phyloP scores from a whole-genome alignment of 2,113 vertebrate genomes.

The Carassius gibelio region DNA sequence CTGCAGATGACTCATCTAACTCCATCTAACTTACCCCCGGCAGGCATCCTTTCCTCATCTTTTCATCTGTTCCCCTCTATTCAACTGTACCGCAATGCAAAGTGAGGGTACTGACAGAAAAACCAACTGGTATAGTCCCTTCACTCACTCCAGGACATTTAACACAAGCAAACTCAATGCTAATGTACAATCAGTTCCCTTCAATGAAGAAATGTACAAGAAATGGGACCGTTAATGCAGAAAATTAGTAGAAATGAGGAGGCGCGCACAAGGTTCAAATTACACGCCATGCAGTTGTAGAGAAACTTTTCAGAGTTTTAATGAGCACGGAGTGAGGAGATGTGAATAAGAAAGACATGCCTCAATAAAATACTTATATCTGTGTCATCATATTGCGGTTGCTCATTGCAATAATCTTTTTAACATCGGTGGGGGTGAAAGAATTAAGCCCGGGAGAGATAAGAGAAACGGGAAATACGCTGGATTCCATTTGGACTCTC shows the following conservation, averaged over 20 bases:
- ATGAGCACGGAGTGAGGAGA: conserved; percentile 24
- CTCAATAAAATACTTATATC: conserved; percentile 43
- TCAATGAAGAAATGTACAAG: conserved; percentile 12
- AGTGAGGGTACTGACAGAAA: conserved; percentile 11
- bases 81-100: not conserved
- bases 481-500: conserved; percentile 3
- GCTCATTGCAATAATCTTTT: conserved; percentile 45
- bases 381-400: conserved; percentile 31
- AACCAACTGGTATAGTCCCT: not conserved
- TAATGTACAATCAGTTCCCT: not conserved
- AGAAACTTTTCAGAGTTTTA: conserved; percentile 1
- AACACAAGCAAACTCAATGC: not conserved
- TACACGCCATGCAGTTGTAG: not conserved
- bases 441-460: conserved; percentile 30
- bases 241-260: conserved; percentile 23
- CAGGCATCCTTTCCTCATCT: conserved; percentile 37
- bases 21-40: conserved; percentile 2
- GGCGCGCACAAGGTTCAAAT: not conserved
- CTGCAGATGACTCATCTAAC: conserved; percentile 23
- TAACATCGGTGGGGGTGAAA: conserved; percentile 31
- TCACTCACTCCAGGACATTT: not conserved
- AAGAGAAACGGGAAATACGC: conserved; percentile 35
- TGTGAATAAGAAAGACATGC: conserved; percentile 18
- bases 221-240: conserved; percentile 4
- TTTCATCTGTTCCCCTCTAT: conserved; percentile 15